Evolutionary conservation across 2,113 vertebrate species (phyloP).

Genomic region (Sceloporus tristichus): DNA sequence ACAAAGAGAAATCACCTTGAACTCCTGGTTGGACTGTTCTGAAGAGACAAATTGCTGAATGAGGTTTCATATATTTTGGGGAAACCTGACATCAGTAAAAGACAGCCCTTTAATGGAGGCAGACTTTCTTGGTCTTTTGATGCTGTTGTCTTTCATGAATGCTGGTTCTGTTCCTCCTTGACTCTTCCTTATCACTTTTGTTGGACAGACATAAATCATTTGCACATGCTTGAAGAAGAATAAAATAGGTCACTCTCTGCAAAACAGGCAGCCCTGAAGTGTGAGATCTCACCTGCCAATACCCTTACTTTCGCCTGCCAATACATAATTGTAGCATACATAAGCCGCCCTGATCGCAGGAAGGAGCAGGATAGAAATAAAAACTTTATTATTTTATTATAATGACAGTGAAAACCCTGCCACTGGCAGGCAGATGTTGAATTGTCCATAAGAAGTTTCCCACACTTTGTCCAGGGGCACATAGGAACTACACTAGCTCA

Average conservation of each 20-base stretch:
- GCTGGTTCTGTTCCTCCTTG: background rate
- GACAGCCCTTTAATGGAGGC: too few relatives aligned
- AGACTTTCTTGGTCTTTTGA: background rate
- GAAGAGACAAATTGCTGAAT: background rate
- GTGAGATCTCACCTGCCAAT: background rate
- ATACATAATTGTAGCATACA: too few relatives aligned
- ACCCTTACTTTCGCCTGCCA: too few relatives aligned
- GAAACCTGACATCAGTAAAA: background rate
- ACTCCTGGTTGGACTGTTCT: background rate
- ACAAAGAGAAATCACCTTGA: background rate
- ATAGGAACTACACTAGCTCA: background rate
- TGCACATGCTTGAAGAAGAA: background rate
- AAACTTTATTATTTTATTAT: too few relatives aligned
- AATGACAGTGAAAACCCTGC: background rate
- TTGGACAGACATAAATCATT: background rate
- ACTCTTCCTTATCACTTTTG: background rate
- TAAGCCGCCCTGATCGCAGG: too few relatives aligned
- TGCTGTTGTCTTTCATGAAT: constrained; percentile 9
- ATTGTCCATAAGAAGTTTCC: background rate
- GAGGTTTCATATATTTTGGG: background rate
- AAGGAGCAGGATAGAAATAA: too few relatives aligned
- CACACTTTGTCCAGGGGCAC: background rate
- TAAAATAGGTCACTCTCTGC: background rate
- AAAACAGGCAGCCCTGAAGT: background rate
- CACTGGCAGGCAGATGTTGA: background rate